These are phyloP conservation scores for Eurytoma californica DNA, from an alignment of 2,888 invertebrate genomes.

Conservation along the genomic window DNA sequence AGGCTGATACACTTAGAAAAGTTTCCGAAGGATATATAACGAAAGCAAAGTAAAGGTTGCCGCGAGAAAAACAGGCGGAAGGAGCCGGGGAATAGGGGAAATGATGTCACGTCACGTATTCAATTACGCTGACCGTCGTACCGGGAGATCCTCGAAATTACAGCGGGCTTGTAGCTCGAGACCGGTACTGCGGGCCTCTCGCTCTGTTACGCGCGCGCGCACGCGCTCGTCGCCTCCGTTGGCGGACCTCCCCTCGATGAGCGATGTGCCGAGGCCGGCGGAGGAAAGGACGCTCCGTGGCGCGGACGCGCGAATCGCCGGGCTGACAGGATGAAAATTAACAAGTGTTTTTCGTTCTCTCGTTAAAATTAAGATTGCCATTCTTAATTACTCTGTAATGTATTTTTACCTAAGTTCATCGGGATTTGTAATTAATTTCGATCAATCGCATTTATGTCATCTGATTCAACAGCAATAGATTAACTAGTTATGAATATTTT, in stretches of 20 bases:
- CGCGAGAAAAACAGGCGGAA: constrained; percentile 29
- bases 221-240: background rate
- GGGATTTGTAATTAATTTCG: too few relatives aligned
- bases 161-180: constrained; percentile 57
- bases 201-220: background rate
- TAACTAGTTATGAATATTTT: too few relatives aligned
- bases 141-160: constrained; percentile 60
- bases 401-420: too few relatives aligned
- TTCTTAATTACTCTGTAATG: too few relatives aligned
- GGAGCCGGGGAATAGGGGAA: constrained; percentile 55
- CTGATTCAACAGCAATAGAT: too few relatives aligned
- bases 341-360: too few relatives aligned
- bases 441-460: too few relatives aligned
- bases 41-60: constrained; percentile 40
- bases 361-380: too few relatives aligned
- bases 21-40: constrained; percentile 30
- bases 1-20: constrained; percentile 43
- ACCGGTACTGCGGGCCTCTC: background rate
- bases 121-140: constrained; percentile 67
- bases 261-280: constrained; percentile 42
- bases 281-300: background rate
- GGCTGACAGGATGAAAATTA: constrained; percentile 32
- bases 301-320: background rate
- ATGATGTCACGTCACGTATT: constrained; percentile 68
- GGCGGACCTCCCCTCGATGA: constrained; percentile 18